Base-by-base conservation (phyloP, 1,140 invertebrate genomes). In the Pectinophora gossypiella region DNA sequence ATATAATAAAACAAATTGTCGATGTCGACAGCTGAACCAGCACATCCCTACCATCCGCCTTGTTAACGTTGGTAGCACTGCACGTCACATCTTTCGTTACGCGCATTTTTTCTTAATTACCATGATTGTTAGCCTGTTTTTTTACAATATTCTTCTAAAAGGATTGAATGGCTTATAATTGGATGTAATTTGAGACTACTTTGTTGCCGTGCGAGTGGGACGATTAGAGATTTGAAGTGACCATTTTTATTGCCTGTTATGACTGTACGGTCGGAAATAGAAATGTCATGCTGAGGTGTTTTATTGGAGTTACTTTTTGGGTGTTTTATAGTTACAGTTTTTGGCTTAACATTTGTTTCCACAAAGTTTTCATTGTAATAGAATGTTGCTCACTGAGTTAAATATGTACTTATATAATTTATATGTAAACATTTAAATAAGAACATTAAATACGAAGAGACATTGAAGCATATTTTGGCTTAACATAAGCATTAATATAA, bases 121-220 rank as follows among this genome's bases (percentile, higher is more conserved):
- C 67, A 46, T 68, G 68, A 80, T 85, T 85, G 81, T 85, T 73
- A 56, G 61, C 64, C 65, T 73, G 60, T 66, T 78, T 78, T 76
- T 77, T 75, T 67, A 70, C 59, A 67, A 68, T 72, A 67, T 71
- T 69, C 59, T 59, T 70, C 65, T 70, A 69, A 76, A 82, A 81
- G 76, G 71, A 79, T 76, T 85, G 79, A 83, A 85, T 85, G 71
- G 76, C 63, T 76, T 74, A 83, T 85, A 85, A 85, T 85, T 85
- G 79, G 76, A 72, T 83, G 82, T 85, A 85, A 85, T 85, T 80
- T 73, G 74, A 82, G 72, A 61, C 55, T 65, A 80, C 76, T 78
- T 82, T 80, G 77, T 82, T 75, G 78, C 64, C 61, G 74, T 63
- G 66, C 61, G 68, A 66, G 58, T 66, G 59, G 71, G 70, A 72